Conservation (phyloP, 1,140 invertebrate species). For the Melitaea cinxia region DNA sequence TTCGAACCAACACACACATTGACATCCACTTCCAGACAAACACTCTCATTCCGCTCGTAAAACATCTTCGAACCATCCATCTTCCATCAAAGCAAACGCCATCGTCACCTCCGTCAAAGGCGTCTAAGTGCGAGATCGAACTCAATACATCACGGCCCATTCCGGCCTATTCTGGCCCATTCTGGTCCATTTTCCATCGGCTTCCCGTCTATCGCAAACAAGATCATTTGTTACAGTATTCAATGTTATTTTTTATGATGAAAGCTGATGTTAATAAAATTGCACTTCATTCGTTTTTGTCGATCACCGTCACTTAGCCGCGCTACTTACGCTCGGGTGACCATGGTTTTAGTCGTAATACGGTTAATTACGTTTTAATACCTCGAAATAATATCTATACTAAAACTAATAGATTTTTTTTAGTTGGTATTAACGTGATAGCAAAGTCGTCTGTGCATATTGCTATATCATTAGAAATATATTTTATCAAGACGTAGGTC, state of each 20-base stretch:
- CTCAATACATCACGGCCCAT: slow-evolving; percentile 50
- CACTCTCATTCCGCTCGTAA: neutral
- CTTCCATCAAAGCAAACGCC: slow-evolving; percentile 29
- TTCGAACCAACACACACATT: too few species aligned
- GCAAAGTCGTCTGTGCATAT: too few species aligned
- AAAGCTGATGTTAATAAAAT: slow-evolving; percentile 78
- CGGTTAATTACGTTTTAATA: neutral
- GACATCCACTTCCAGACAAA: neutral
- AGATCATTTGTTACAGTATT: slow-evolving; percentile 76
- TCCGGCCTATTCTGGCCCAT: slow-evolving; percentile 35
- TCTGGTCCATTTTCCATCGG: slow-evolving; percentile 48
- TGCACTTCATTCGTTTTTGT: slow-evolving; percentile 79
- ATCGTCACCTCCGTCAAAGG: slow-evolving; percentile 62
- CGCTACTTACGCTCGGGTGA: slow-evolving; percentile 46
- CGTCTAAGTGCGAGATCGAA: slow-evolving; percentile 41
- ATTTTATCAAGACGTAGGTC: too few species aligned
- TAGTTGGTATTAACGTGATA: too few species aligned
- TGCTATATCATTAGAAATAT: too few species aligned
- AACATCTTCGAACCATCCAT: slow-evolving; percentile 9
- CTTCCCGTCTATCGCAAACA: slow-evolving; percentile 59
- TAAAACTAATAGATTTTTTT: too few species aligned
- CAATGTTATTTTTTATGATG: slow-evolving; percentile 69
- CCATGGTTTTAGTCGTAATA: slow-evolving; percentile 31
- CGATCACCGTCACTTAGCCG: slow-evolving; percentile 79
- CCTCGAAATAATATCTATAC: too few species aligned